phyloP scores from a whole-genome alignment of 2,113 vertebrate species.

The Proteles cristata region DNA sequence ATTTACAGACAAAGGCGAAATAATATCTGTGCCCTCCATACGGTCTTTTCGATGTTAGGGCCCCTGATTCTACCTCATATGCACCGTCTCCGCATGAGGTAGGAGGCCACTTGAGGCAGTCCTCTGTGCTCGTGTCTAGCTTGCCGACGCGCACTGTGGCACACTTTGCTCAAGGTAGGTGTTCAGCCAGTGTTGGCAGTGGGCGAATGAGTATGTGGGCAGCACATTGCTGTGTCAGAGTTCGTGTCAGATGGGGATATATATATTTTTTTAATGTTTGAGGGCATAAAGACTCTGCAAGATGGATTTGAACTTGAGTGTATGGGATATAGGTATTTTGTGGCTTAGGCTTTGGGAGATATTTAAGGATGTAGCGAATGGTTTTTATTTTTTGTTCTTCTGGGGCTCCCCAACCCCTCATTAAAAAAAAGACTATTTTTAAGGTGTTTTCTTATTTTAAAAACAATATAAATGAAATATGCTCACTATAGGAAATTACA shows the following conservation, averaged over 20 bases:
- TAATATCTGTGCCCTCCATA: background rate
- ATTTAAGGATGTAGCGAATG: slow-evolving; percentile 11
- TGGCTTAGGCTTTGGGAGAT: slow-evolving; percentile 29
- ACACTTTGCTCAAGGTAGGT: slow-evolving; percentile 4
- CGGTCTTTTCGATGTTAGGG: background rate
- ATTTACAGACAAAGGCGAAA: background rate
- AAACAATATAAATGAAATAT: slow-evolving; percentile 30
- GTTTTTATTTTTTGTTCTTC: slow-evolving; percentile 47
- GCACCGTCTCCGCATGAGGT: background rate
- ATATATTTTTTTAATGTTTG: slow-evolving; percentile 8
- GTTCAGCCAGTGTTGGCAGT: background rate
- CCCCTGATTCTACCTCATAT: background rate
- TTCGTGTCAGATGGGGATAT: background rate
- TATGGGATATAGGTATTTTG: slow-evolving; percentile 8
- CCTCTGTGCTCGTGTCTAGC: background rate
- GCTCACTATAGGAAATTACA: slow-evolving; percentile 9
- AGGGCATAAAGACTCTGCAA: background rate
- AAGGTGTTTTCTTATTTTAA: slow-evolving; percentile 37
- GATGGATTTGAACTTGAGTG: slow-evolving; percentile 13
- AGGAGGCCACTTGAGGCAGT: background rate
- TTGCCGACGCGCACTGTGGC: background rate
- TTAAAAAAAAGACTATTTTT: slow-evolving; percentile 33
- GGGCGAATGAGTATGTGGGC: background rate
- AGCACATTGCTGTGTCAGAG: background rate
- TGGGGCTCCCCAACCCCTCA: background rate